Percentiles rank a stretch among this genome's conserved stretches.
phyloP scores from a whole-genome alignment of 1,140 invertebrate genomes.

The Drosophila santomea region DNA sequence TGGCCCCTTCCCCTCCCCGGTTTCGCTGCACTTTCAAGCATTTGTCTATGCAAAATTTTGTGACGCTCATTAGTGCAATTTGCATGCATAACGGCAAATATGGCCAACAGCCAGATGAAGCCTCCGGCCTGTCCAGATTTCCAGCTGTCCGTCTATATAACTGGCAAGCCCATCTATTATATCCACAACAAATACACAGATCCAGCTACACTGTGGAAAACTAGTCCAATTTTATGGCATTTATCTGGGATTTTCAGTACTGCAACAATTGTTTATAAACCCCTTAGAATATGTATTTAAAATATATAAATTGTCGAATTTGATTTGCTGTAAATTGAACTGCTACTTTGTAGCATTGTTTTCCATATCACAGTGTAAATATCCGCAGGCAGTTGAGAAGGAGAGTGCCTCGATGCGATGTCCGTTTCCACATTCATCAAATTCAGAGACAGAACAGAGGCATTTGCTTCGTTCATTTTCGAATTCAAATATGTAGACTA shows the following conservation, averaged over 20 bases:
- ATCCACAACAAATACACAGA: constrained; percentile 64
- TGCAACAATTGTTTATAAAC: too few species aligned
- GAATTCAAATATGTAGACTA: constrained; percentile 63
- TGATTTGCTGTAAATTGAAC: too few species aligned
- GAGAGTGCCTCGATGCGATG: constrained; percentile 28
- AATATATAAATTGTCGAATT: too few species aligned
- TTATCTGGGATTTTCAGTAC: too few species aligned
- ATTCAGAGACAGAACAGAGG: constrained; percentile 41
- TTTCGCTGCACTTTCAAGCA: constrained; percentile 31
- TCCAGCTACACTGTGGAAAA: constrained; percentile 9
- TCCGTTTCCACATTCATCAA: constrained; percentile 61
- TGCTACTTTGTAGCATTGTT: not conserved
- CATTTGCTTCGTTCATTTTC: constrained; percentile 50
- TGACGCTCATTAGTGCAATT: constrained; percentile 77
- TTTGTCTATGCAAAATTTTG: constrained; percentile 79
- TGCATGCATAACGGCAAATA: constrained; percentile 79
- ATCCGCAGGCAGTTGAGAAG: constrained; percentile 6
- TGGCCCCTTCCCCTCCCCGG: constrained; percentile 1
- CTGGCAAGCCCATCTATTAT: constrained; percentile 31
- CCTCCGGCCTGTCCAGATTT: constrained; percentile 35
- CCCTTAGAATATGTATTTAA: too few species aligned
- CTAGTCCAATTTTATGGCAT: too few species aligned
- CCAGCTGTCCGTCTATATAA: constrained; percentile 42
- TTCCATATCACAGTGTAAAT: not conserved
- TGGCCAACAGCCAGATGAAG: constrained; percentile 51